A percentile compares a stretch with the other conserved stretches of the same genome.
Conservation (phyloP, 2,113 vertebrate species). For the Neofelis nebulosa region DNA sequence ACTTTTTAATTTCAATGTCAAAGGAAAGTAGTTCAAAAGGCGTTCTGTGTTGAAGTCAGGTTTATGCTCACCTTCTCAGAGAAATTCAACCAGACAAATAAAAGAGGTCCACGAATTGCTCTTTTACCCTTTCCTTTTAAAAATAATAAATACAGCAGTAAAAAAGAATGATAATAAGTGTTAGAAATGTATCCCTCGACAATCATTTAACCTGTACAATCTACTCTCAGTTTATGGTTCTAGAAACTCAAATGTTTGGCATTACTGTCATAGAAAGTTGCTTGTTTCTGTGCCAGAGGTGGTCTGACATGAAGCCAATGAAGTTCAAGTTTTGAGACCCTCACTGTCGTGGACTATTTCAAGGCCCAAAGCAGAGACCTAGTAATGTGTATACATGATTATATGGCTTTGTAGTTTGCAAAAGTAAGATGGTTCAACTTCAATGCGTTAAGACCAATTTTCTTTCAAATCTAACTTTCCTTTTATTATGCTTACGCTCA, state of each 20-base stretch:
- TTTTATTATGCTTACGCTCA: not conserved
- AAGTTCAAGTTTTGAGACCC: not conserved
- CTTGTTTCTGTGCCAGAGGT: not conserved
- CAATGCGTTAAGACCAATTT: not conserved
- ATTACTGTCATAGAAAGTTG: not conserved
- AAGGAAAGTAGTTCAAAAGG: not conserved
- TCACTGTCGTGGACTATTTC: not conserved
- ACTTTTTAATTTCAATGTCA: not conserved
- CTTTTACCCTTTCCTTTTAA: not conserved
- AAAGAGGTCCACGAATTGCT: not conserved
- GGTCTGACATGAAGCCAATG: not conserved
- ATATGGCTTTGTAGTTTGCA: not conserved
- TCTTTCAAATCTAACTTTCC: not conserved
- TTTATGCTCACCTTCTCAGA: not conserved
- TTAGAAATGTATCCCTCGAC: not conserved
- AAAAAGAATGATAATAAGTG: not conserved
- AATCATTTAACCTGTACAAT: not conserved
- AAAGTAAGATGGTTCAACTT: not conserved
- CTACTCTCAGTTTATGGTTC: not conserved
- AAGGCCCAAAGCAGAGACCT: not conserved
- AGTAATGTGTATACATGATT: not conserved
- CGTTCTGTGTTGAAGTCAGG: not conserved
- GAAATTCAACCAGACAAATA: not conserved
- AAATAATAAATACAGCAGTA: not conserved
- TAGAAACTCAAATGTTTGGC: not conserved